These are phyloP conservation scores for Eulithis testata DNA, from an alignment of 2,888 invertebrate genomes.

Conservation along the genomic window DNA sequence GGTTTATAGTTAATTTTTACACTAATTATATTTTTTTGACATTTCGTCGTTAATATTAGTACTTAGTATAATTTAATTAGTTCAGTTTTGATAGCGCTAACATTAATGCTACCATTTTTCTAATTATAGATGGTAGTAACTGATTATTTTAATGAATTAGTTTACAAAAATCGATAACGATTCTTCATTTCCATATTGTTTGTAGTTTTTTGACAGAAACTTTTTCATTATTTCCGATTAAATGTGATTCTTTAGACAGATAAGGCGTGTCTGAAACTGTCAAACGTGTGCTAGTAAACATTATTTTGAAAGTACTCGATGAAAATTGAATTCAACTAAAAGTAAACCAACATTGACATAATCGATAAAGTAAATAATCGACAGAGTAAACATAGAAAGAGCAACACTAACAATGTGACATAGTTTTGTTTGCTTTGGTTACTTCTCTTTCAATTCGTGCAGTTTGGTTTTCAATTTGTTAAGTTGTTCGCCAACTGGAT, in stretches of 20 bases:
- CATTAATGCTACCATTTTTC: background rate
- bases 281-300: background rate
- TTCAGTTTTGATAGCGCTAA: background rate
- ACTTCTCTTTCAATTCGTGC: constrained; percentile 21
- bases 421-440: constrained; percentile 22
- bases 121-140: constrained; percentile 21
- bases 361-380: constrained; percentile 8
- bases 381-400: background rate
- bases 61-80: background rate
- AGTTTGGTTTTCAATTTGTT: constrained; percentile 26
- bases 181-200: background rate
- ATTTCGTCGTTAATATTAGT: background rate
- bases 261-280: too few relatives aligned
- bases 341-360: background rate
- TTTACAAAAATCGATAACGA: background rate
- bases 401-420: constrained; percentile 27
- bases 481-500: constrained; percentile 15
- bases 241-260: too few relatives aligned
- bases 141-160: constrained; percentile 30
- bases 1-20: too few relatives aligned
- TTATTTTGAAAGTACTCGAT: background rate
- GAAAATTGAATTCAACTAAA: background rate
- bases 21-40: too few relatives aligned
- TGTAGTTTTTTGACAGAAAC: too few relatives aligned
- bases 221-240: too few relatives aligned